A percentile compares a stretch with the other conserved stretches of the same genome.
Evolutionary conservation across 2,113 vertebrate species (phyloP).

Genomic region (Bambusicola thoracicus): DNA sequence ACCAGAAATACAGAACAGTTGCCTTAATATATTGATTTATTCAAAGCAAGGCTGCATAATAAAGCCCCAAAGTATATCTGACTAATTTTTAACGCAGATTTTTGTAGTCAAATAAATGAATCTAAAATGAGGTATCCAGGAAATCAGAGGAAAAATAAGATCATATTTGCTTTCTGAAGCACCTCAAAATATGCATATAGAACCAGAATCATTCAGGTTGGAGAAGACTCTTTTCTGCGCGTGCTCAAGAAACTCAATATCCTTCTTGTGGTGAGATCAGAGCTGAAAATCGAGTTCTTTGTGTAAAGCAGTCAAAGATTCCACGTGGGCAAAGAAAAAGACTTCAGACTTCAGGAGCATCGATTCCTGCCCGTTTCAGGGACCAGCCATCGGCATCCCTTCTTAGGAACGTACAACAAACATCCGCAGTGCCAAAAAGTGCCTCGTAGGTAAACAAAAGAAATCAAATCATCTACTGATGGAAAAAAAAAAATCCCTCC

Average conservation of each 20-base stretch:
- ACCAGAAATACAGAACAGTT: neutral
- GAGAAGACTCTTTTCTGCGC: neutral
- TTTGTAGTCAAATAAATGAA: neutral
- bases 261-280: neutral
- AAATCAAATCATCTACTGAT: neutral
- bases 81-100: slow-evolving; percentile 8
- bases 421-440: neutral
- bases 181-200: neutral
- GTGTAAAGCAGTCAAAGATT: neutral
- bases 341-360: neutral
- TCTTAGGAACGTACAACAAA: neutral
- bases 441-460: neutral
- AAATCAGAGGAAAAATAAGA: neutral
- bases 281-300: neutral
- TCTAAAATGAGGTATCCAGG: neutral
- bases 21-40: neutral
- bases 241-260: neutral
- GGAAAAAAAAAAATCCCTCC: accelerated
- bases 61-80: neutral
- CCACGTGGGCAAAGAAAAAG: neutral
- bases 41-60: neutral
- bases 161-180: neutral
- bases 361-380: neutral
- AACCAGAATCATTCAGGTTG: neutral
- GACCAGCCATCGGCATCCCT: neutral